phyloP scores from a whole-genome alignment of 2,797 vertebrate species.

The Lepus townsendii region DNA sequence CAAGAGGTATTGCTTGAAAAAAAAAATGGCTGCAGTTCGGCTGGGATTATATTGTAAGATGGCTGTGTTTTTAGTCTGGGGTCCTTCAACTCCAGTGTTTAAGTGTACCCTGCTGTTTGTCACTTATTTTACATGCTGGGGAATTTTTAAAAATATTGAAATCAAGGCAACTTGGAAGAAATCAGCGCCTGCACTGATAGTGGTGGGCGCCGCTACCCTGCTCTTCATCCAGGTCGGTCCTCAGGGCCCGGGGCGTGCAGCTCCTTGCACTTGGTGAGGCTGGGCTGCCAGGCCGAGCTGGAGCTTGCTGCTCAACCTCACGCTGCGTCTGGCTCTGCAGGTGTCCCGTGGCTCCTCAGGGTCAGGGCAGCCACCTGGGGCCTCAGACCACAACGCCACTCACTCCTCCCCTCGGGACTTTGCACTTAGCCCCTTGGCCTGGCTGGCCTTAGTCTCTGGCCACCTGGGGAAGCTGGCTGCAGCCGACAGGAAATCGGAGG shows the following conservation, averaged over 20 bases:
- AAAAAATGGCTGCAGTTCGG: not conserved
- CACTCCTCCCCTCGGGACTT: not conserved
- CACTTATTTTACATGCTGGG: not conserved
- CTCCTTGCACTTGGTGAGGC: not conserved
- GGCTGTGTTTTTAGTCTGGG: not conserved
- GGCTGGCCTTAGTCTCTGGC: not conserved
- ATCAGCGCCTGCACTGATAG: not conserved
- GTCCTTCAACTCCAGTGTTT: not conserved
- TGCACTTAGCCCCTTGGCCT: conserved; percentile 13
- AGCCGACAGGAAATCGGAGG: conserved; percentile 44
- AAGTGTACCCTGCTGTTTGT: not conserved
- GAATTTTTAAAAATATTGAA: conserved; percentile 10
- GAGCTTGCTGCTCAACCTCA: not conserved
- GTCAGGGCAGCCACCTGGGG: not conserved
- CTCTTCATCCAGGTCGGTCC: not conserved
- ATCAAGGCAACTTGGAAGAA: not conserved
- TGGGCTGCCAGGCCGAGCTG: not conserved
- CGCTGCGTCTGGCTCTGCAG: not conserved
- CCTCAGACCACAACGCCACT: not conserved
- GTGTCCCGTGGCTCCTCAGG: not conserved
- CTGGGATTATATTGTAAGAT: not conserved
- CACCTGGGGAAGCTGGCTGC: conserved; percentile 49
- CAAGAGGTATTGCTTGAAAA: not conserved
- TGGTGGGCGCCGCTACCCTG: fast-evolving
- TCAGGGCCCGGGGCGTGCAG: no score